Conservation (phyloP, 2,888 invertebrate species). For the Zootermopsis nevadensis region DNA sequence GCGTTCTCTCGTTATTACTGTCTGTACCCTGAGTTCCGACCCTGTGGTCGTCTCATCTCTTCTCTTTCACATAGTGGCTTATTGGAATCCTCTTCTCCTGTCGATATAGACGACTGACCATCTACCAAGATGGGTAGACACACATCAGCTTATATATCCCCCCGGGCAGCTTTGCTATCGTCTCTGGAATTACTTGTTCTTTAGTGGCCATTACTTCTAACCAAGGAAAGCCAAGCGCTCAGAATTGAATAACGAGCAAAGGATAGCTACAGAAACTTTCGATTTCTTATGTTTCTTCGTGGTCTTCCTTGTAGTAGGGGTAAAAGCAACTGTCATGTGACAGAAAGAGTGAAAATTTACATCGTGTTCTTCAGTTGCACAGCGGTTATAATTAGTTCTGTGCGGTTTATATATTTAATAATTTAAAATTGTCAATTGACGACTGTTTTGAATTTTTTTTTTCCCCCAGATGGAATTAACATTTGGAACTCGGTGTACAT, state of each 20-base stretch:
- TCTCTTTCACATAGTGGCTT: constrained; percentile 20
- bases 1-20: constrained; percentile 7
- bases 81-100: constrained; percentile 28
- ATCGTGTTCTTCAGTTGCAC: background rate
- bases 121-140: background rate
- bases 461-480: too few relatives aligned
- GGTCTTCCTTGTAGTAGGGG: background rate
- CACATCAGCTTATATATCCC: constrained; percentile 29
- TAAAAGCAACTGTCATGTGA: background rate
- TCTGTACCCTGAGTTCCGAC: constrained; percentile 11
- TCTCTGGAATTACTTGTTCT: constrained; percentile 34
- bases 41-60: background rate
- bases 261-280: background rate
- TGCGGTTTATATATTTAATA: too few relatives aligned
- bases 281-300: background rate
- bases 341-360: background rate
- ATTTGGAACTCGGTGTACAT: too few relatives aligned
- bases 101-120: constrained; percentile 26
- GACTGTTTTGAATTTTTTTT: too few relatives aligned
- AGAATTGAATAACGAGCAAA: constrained; percentile 36
- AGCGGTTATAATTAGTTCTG: too few relatives aligned
- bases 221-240: constrained; percentile 34
- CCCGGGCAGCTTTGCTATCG: background rate
- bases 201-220: constrained; percentile 36
- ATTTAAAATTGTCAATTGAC: too few relatives aligned